Base-by-base conservation (phyloP, 53 echinoderm and acorn worm genomes). In the Luidia sarsii region DNA sequence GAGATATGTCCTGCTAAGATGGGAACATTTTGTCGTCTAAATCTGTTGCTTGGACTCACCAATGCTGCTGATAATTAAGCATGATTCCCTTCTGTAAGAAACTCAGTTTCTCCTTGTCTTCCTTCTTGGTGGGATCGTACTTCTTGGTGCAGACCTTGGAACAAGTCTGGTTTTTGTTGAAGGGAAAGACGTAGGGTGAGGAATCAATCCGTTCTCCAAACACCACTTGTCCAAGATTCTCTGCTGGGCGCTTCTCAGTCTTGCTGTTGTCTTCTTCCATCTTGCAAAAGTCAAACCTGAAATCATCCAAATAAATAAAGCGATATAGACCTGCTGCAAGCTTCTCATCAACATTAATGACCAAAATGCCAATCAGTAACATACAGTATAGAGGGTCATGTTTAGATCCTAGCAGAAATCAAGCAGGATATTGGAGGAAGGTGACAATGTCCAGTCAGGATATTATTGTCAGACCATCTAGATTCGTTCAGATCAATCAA, bases 191-290 rank as follows among this genome's bases (percentile, higher is more conserved):
- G 70, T 97, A 97, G 2, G 97, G 97, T 0, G 97, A 97, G 8
- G 91, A 85, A 52, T 71, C 60, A 39, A 97, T 97, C 33, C 97
- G 90, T 56, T 97, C 97, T 16, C 97, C 97, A 39, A 97, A 97
- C 32, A 97, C 93, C 2, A 97, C 97, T 71, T 97, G 97, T 22
- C 97, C 97, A 29, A 97, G 89, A 67, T 97, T 97, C 67, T 97
- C 97, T 13, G 83, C 86, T 5, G 97, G 97, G 37, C 82, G 84
- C 23, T 63, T n/a, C n/a, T n/a, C n/a, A n/a, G n/a, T n/a, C n/a
- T n/a, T n/a, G n/a, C n/a, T n/a, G n/a, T n/a, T n/a, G n/a, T n/a
- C 37, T 50, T 88, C 85, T 24, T 62, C 20, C 11, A 35, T 54
- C 21, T 75, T 80, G 57, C 97, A 97, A 60, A 97, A 94, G 75